Evolutionary conservation across 2,888 invertebrate species (phyloP), one percentile per base, ranked within the genome.

Genomic region (Caenorhabditis zanzibari): DNA sequence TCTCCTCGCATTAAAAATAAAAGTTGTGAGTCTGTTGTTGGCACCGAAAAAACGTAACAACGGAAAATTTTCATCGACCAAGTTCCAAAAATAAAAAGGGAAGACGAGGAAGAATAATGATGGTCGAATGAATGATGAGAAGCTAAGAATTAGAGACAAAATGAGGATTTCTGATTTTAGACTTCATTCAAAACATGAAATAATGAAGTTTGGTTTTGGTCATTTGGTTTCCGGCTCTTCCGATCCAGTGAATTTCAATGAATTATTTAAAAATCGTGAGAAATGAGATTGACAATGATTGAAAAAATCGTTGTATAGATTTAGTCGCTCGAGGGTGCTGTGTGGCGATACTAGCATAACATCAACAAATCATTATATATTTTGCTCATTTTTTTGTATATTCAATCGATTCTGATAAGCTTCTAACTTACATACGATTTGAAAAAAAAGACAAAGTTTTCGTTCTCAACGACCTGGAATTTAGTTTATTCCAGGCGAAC

Each of bases 161-260:
- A 10, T 2, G 49, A 22, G 19, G 22, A 22, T 19, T 49, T 49
- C 49, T 49, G 49, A 49, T 49, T 49, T 49, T 14, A n/a, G n/a
- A n/a, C 32, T 32, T 19, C 12, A 22, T 38, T 59, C n/a, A 28
- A 59, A 35, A 19, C 59, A 59, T 35, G n/a, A 22, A 22, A n/a
- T 38, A 26, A 22, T 35, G 41, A 38, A 61, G 61, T 61, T 61
- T 61, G 61, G 61, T 61, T 24, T 5, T 38, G 61, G 41, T 59
- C 59, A 59, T 59, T 38, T 61, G 38, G 19, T 22, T 24, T 61
- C 49, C 49, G 49, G 49, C 19, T 19, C 49, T 49, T 49, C 49
- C 49, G 49, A 49, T 49, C 22, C 19, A 19, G 22, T 49, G 49
- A 19, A 9, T 49, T 49, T 49, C 19, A 49, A 49, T 49, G 22